Percentiles rank a stretch among this genome's conserved stretches.
Evolutionary conservation across 2,888 invertebrate species (phyloP).

Genomic region (Eumacrocentrus americanus): DNA sequence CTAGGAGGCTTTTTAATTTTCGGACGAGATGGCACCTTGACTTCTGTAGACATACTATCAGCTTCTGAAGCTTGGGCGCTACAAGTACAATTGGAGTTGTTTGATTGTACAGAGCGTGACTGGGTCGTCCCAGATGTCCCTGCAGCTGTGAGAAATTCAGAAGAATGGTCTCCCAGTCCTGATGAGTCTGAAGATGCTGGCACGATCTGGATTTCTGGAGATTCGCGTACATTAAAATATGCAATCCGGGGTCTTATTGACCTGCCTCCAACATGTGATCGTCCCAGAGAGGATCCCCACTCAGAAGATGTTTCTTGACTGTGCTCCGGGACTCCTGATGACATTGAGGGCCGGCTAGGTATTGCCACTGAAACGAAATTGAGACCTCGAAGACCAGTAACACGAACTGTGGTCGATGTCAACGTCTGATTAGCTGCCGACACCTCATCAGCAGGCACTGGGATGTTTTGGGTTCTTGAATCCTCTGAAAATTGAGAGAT

Average conservation of each 20-base stretch:
- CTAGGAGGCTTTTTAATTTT: slow-evolving; percentile 16
- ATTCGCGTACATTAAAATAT: not conserved
- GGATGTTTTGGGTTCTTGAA: not conserved
- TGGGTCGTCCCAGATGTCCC: not conserved
- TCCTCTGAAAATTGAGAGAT: slow-evolving; percentile 18
- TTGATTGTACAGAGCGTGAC: not conserved
- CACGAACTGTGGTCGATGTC: not conserved
- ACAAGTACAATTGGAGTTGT: too few species aligned
- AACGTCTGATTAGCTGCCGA: not conserved
- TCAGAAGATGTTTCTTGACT: not conserved
- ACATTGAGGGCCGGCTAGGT: not conserved
- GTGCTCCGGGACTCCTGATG: too few species aligned
- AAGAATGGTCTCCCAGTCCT: not conserved
- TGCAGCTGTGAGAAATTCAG: not conserved
- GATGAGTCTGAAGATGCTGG: too few species aligned
- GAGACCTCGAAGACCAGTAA: slow-evolving; percentile 13
- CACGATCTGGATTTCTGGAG: not conserved
- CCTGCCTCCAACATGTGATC: not conserved
- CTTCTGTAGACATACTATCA: not conserved
- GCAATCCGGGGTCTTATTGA: not conserved
- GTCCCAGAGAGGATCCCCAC: not conserved
- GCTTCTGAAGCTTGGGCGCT: too few species aligned
- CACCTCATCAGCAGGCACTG: not conserved
- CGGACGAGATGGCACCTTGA: not conserved
- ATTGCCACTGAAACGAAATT: slow-evolving; percentile 19